Evolutionary conservation across 35 echinoderm and acorn worm genomes (phyloP).

Genomic region (Apostichopus californicus): DNA sequence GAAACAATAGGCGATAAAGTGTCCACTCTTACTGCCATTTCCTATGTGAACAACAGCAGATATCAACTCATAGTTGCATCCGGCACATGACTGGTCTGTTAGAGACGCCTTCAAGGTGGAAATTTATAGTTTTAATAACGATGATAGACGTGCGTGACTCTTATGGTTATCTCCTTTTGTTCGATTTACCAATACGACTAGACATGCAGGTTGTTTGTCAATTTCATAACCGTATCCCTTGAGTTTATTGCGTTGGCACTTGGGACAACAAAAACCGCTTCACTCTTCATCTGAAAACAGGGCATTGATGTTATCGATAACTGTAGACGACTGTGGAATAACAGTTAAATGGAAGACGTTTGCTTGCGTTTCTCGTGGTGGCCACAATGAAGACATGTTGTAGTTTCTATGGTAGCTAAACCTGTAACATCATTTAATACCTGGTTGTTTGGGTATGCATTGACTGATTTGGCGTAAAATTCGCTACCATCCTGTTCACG

Average conservation of each 20-base stretch:
- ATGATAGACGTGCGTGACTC: too few species aligned
- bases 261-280: not conserved
- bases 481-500: not conserved
- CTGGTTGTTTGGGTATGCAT: not conserved
- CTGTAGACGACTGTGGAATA: not conserved
- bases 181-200: too few species aligned
- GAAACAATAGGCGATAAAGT: not conserved
- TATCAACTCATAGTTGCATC: not conserved
- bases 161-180: too few species aligned
- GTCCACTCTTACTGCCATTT: not conserved
- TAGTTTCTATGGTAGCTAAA: not conserved
- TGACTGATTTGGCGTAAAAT: not conserved
- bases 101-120: too few species aligned
- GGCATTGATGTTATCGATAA: not conserved
- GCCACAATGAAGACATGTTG: too few species aligned
- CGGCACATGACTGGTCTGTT: not conserved
- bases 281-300: not conserved
- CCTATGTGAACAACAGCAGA: slow-evolving; percentile 10
- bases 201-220: too few species aligned
- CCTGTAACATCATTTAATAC: not conserved
- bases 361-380: too few species aligned
- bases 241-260: not conserved
- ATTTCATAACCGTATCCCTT: too few species aligned
- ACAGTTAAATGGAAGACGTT: not conserved
- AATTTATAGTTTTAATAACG: too few species aligned